A percentile compares a stretch with the other conserved stretches of the same genome.
phyloP scores from a whole-genome alignment of 2,113 vertebrate species.

The Thalassoma bifasciatum region DNA sequence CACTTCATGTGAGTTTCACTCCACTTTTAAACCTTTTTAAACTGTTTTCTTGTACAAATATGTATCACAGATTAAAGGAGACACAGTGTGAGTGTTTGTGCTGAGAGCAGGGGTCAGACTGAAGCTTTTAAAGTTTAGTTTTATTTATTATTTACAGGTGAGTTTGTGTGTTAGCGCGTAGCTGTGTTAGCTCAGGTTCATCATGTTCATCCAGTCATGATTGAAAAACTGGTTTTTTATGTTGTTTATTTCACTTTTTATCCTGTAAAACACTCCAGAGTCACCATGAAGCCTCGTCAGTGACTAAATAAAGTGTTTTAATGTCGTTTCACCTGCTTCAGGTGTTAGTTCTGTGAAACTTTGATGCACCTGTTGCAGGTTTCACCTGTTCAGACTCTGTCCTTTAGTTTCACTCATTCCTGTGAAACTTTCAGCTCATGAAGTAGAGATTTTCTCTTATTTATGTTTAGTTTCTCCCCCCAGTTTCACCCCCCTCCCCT shows the following conservation, averaged over 20 bases:
- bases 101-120: fast-evolving
- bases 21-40: slow-evolving; percentile 14
- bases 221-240: neutral
- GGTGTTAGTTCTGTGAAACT: neutral
- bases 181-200: slow-evolving; percentile 2
- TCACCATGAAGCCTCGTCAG: fast-evolving
- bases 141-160: neutral
- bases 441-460: no score
- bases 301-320: fast-evolving
- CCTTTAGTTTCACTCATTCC: neutral
- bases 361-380: slow-evolving; percentile 51
- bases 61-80: fast-evolving
- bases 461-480: neutral
- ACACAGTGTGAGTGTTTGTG: fast-evolving
- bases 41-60: fast-evolving
- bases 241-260: fast-evolving
- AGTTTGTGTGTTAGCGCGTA: slow-evolving; percentile 36
- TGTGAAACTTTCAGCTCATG: no score
- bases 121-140: no score
- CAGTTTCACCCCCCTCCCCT: neutral
- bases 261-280: fast-evolving
- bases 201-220: neutral
- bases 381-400: neutral
- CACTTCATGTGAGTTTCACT: slow-evolving; percentile 79
- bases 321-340: neutral